Base-by-base conservation (phyloP, 2,888 invertebrate genomes). In the Harpalus rubripes region DNA sequence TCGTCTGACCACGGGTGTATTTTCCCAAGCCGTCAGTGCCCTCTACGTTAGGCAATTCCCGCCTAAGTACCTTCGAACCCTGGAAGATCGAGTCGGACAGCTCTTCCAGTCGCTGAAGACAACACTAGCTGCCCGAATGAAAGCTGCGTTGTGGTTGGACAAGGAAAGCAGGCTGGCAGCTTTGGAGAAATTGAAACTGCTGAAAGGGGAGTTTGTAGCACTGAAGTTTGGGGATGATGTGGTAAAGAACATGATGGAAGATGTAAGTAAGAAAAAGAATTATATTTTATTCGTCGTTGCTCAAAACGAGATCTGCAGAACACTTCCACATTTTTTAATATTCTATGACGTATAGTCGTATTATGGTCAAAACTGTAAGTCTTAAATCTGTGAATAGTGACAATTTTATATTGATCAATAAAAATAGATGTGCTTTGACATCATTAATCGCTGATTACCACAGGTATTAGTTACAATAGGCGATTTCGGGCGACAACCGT, bases 1-100 rank as follows among this genome's bases (percentile, higher is more conserved):
- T 81, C 90, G 89, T 68, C 87, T 92, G 59, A 91, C 91, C 68
- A 90, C 89, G 87, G 89, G 88, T 72, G 88, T 90, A 5, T 91
- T 91, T 87, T 88, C 90, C 68, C 89, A 90, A 86, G 90, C 90
- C 5, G 89, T 92, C 26, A 91, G 92, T 63, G 92, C 92, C 44
- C 88, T 92, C 84, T 92, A 92, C 86, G 91, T 92, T 56, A 90
- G 90, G 68, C 91, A 92, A 86, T 92, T 91, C 87, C 89, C 90
- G 59, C 89, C 90, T 26, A 89, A 90, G 65, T 90, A 91, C 87
- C 88, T 92, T 72, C 52, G 78, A 16, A 56, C 68, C 7, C 63
- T 86, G 76, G 84, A 85, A 18, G 80, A 85, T 76, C 41, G 91
- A 90, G 90, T 90, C 68, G 88, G 87, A 15, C 88, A 88, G 79